A percentile compares a stretch with the other conserved stretches of the same genome.
Evolutionary conservation across 2,888 invertebrate species (phyloP).

Genomic region (Hemithea aestivaria): DNA sequence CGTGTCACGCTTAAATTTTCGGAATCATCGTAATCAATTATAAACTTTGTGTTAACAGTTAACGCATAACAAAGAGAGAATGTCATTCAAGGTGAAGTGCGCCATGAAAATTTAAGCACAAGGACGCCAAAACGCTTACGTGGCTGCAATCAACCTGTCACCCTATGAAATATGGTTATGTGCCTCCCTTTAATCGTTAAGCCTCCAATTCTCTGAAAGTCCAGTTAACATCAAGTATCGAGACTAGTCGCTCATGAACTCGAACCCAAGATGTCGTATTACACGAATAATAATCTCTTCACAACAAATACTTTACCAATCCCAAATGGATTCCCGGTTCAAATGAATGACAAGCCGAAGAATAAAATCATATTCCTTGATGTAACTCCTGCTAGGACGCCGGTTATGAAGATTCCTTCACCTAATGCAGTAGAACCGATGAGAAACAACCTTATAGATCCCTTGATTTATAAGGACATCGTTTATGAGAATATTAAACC

Average conservation of each 20-base stretch:
- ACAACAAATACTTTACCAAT: conserved; percentile 40
- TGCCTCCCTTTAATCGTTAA: conserved; percentile 39
- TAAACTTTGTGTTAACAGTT: no score
- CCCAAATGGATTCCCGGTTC: conserved; percentile 55
- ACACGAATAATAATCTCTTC: conserved; percentile 47
- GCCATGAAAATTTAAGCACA: conserved; percentile 55
- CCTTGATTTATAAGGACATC: conserved; percentile 56
- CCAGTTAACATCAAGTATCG: conserved; percentile 33
- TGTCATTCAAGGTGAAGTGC: conserved; percentile 55
- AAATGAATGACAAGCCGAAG: conserved; percentile 47
- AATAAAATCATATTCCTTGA: conserved; percentile 62
- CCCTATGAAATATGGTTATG: conserved; percentile 49
- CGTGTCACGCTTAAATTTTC: no score
- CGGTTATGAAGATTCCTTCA: conserved; percentile 43
- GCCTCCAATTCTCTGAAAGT: conserved; percentile 36
- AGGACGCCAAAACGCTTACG: conserved; percentile 50
- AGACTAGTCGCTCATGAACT: conserved; percentile 23
- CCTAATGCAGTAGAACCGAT: conserved; percentile 54
- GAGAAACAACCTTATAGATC: conserved; percentile 52
- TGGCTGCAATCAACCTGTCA: conserved; percentile 66
- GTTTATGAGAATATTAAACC: conserved; percentile 71
- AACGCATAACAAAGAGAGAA: conserved; percentile 3
- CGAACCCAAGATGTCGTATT: conserved; percentile 50
- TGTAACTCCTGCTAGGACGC: conserved; percentile 57
- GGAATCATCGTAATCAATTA: no score